phyloP scores from a whole-genome alignment of 2,888 invertebrate genomes.

The Rhyacophila evoluta region DNA sequence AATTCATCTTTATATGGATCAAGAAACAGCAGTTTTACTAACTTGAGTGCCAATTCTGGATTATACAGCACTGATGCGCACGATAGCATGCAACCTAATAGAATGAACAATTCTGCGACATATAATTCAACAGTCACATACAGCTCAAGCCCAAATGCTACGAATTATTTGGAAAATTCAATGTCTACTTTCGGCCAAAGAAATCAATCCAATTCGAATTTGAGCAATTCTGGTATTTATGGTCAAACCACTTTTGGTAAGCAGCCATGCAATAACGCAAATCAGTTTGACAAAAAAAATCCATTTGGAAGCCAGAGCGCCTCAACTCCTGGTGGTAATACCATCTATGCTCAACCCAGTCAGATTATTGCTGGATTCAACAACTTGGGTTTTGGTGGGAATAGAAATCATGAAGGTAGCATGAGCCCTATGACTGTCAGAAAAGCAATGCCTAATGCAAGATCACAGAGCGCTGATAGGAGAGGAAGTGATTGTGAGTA shows the following conservation, averaged over 20 bases:
- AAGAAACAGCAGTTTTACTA: slow-evolving; percentile 47
- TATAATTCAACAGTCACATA: slow-evolving; percentile 59
- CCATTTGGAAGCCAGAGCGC: slow-evolving; percentile 29
- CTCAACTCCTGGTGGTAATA: slow-evolving; percentile 40
- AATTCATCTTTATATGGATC: slow-evolving; percentile 47
- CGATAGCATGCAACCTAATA: slow-evolving; percentile 56
- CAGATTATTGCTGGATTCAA: slow-evolving; percentile 61
- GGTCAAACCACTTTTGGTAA: slow-evolving; percentile 61
- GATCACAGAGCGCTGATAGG: slow-evolving; percentile 74
- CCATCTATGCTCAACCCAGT: slow-evolving; percentile 69
- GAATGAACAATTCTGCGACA: slow-evolving; percentile 37
- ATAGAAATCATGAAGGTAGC: slow-evolving; percentile 56
- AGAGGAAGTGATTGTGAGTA: slow-evolving; percentile 68
- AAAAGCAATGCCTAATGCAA: slow-evolving; percentile 64
- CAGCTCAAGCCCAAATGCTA: slow-evolving; percentile 65
- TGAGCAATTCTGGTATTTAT: slow-evolving; percentile 59
- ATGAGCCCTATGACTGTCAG: slow-evolving; percentile 69
- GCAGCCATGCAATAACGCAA: slow-evolving; percentile 40
- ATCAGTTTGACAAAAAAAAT: slow-evolving; percentile 49
- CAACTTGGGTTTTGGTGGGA: slow-evolving; percentile 58
- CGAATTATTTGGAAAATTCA: slow-evolving; percentile 63
- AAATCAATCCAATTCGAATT: slow-evolving; percentile 58
- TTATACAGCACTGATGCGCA: slow-evolving; percentile 40
- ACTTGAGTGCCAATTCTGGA: slow-evolving; percentile 43
- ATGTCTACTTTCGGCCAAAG: slow-evolving; percentile 67